Evolutionary conservation across 2,797 vertebrate genomes (phyloP).

Genomic region (Pogoniulus pusillus): DNA sequence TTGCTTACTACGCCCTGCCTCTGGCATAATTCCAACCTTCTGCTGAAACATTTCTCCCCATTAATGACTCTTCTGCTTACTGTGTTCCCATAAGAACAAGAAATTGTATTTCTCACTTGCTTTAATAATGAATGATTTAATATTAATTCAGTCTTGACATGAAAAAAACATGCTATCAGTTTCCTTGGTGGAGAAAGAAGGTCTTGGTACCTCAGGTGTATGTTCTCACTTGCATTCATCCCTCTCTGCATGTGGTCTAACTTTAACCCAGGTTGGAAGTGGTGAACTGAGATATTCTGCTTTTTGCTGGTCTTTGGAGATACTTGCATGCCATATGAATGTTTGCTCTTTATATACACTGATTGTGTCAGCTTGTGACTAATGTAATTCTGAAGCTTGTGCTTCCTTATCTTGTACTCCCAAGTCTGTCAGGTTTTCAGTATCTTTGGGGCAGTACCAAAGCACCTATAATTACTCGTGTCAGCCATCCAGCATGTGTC

Average conservation of each 20-base stretch:
- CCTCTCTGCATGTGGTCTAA: background rate
- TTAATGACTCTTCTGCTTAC: background rate
- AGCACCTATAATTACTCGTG: background rate
- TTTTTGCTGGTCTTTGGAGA: background rate
- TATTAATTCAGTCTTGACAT: background rate
- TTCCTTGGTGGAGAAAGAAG: background rate
- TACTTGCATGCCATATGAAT: background rate
- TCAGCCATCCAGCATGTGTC: background rate
- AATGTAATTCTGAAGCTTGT: background rate
- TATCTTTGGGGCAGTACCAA: background rate
- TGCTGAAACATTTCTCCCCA: background rate
- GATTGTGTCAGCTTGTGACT: background rate
- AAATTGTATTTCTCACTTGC: background rate
- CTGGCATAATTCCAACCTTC: background rate
- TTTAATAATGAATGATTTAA: background rate
- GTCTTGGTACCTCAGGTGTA: background rate
- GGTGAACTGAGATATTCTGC: background rate
- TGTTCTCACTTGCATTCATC: background rate
- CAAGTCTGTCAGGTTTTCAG: background rate
- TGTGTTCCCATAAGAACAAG: background rate
- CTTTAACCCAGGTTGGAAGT: background rate
- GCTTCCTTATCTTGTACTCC: background rate
- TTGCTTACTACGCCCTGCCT: background rate
- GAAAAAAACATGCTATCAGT: background rate
- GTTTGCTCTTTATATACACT: background rate